Evolutionary conservation across 2,113 vertebrate genomes (phyloP).

Genomic region (Cyprinodon tularosa): DNA sequence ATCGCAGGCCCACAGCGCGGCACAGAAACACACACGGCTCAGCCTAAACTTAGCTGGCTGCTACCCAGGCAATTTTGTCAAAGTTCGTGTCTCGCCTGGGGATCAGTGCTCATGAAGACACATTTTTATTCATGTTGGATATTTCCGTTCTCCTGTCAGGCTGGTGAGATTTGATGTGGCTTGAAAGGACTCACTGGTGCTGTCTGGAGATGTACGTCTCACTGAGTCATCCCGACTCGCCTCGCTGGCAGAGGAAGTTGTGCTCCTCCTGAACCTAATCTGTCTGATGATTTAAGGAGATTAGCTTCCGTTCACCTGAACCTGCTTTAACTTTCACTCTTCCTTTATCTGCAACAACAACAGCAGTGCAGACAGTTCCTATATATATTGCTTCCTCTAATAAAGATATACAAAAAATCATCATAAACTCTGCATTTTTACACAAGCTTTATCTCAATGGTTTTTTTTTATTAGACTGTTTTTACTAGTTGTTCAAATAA

Average conservation of each 20-base stretch:
- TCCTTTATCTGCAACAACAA: neutral
- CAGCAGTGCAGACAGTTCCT: neutral
- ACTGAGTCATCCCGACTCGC: constrained; percentile 39
- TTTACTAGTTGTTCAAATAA: too few relatives aligned
- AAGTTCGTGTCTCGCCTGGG: constrained; percentile 25
- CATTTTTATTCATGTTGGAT: constrained; percentile 28
- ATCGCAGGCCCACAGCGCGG: constrained; percentile 43
- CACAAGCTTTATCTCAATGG: too few relatives aligned
- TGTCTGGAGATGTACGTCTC: constrained; percentile 31
- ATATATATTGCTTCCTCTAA: neutral
- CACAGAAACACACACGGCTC: constrained; percentile 35
- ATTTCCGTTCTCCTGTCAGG: constrained; percentile 40
- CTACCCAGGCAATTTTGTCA: constrained; percentile 43
- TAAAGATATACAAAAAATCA: neutral
- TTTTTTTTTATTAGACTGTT: too few relatives aligned
- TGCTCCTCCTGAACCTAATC: constrained; percentile 8
- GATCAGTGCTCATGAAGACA: constrained; percentile 31
- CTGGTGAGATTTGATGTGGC: constrained; percentile 39
- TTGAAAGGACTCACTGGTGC: constrained; percentile 51
- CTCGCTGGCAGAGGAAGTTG: constrained; percentile 13
- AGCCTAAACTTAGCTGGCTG: constrained; percentile 57
- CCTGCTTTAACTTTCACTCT: constrained; percentile 9
- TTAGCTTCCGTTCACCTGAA: constrained; percentile 9
- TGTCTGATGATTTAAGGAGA: constrained; percentile 29
- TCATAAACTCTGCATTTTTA: neutral